Evolutionary conservation across 2,113 vertebrate species (phyloP), one percentile per base, ranked within the genome.

Genomic region (Pan paniscus): DNA sequence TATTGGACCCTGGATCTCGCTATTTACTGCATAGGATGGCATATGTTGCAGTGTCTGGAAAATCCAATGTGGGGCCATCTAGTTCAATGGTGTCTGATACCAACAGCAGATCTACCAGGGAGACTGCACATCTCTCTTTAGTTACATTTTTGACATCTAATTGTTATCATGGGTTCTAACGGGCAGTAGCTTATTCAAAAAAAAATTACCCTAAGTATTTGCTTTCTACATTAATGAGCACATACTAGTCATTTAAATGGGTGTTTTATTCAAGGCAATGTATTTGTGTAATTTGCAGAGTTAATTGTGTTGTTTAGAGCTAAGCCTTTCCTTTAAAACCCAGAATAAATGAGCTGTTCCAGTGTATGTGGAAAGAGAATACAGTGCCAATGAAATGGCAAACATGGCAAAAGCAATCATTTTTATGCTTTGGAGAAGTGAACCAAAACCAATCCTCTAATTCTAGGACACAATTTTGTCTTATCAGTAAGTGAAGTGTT

Each of bases 261-360:
- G 5, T 81, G 11, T 89, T 96, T 96, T 95, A 78, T 57, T 68
- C 73, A 95, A 78, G 68, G 59, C 16, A 82, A 81, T 68, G 2
- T 68, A 85, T 89, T 87, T 90, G 38, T 68, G 22, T 67, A 72
- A 78, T 90, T 92, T 97, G 17, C 25, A 79, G 43, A 61, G n/a
- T 57, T 95, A 85, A 78, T 89, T 93, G 35, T 68, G 23, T 84
- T 78, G 5, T 88, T 95, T 89, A 91, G 27, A 78, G 46, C 50
- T 78, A 91, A 86, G 2, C 0, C 20, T 88, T 94, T 80, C 67
- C 95, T 96, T 93, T 27, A 78, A 76, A 67, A 83, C 50, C 14
- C 40, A 89, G 92, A 92, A 80, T 50, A 94, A 96, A 93, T 76
- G 13, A 96, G 20, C 52, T 50, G 35, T 75, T 86, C 72, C 75